These are phyloP conservation scores for Bubo scandiacus DNA, from an alignment of 2,113 vertebrate species.

Conservation along the genomic window DNA sequence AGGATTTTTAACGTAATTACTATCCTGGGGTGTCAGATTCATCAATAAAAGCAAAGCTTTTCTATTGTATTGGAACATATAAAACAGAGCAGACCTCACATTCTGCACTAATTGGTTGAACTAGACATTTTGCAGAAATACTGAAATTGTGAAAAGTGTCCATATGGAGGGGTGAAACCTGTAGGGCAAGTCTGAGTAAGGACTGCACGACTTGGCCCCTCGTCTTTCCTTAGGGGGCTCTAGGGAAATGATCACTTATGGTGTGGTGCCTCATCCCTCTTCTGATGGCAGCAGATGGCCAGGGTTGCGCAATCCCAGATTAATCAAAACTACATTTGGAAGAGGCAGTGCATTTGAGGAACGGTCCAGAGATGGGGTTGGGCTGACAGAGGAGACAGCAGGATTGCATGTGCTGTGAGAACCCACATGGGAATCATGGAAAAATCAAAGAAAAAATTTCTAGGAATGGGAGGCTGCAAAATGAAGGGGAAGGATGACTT, in stretches of 20 bases:
- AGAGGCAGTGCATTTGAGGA: constrained; percentile 25
- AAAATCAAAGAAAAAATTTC: constrained; percentile 6
- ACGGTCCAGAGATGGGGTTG: neutral
- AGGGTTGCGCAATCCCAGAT: constrained; percentile 18
- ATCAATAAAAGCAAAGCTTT: neutral
- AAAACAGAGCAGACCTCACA: neutral
- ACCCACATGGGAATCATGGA: neutral
- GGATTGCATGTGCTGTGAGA: neutral
- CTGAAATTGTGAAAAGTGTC: neutral
- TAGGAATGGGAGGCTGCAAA: neutral
- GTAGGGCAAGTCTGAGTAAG: neutral
- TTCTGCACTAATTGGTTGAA: neutral
- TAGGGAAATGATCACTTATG: fast-evolving
- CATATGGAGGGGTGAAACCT: constrained; percentile 5
- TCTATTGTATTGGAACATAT: neutral
- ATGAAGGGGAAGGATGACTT: neutral
- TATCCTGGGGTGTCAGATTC: constrained; percentile 6
- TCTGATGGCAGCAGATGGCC: neutral
- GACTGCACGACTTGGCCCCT: neutral
- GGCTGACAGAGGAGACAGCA: neutral
- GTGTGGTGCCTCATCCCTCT: neutral
- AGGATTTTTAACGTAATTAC: constrained; percentile 32
- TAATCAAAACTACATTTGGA: constrained; percentile 6
- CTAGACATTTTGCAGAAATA: neutral
- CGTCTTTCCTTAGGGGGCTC: neutral